phyloP scores from a whole-genome alignment of 2,797 vertebrate genomes.

The Heliangelus exortis region DNA sequence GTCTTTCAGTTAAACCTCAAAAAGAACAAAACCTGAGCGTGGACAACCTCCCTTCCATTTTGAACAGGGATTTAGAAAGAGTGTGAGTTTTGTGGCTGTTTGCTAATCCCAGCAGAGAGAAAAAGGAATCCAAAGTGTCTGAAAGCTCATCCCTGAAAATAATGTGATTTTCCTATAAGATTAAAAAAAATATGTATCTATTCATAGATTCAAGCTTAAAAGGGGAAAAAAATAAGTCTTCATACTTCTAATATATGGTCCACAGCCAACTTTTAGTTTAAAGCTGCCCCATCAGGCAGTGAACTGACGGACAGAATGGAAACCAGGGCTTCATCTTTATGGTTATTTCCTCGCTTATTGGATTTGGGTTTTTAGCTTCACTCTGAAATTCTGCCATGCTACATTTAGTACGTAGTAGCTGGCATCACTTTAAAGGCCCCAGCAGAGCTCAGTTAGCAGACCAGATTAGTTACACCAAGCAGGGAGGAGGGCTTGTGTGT shows the following conservation, averaged over 20 bases:
- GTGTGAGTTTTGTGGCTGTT: slow-evolving; percentile 34
- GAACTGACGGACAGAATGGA: not conserved
- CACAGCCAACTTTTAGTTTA: slow-evolving; percentile 3
- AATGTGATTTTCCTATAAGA: slow-evolving; percentile 44
- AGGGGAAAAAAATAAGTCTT: not conserved
- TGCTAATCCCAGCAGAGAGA: slow-evolving; percentile 29
- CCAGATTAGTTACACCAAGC: slow-evolving; percentile 30
- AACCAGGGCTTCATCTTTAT: slow-evolving; percentile 30
- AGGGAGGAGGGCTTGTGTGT: not conserved
- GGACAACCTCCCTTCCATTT: not conserved
- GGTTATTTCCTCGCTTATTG: slow-evolving; percentile 62
- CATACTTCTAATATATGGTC: slow-evolving; percentile 5
- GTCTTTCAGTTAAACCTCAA: not conserved
- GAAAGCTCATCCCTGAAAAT: slow-evolving; percentile 50
- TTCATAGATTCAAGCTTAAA: slow-evolving; percentile 5
- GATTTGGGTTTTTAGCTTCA: slow-evolving; percentile 57
- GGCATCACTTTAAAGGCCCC: slow-evolving; percentile 61
- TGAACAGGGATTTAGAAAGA: slow-evolving; percentile 22
- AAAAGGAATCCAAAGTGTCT: slow-evolving; percentile 35
- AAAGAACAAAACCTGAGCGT: slow-evolving; percentile 25
- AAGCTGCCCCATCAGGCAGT: slow-evolving; percentile 44
- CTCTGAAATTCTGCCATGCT: slow-evolving; percentile 51
- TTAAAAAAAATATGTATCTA: slow-evolving; percentile 10
- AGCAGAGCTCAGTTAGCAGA: slow-evolving; percentile 56
- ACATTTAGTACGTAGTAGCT: slow-evolving; percentile 18